Evolutionary conservation across 1,140 invertebrate genomes (phyloP), one percentile per base, ranked within the genome.

Genomic region (Pantala flavescens): DNA sequence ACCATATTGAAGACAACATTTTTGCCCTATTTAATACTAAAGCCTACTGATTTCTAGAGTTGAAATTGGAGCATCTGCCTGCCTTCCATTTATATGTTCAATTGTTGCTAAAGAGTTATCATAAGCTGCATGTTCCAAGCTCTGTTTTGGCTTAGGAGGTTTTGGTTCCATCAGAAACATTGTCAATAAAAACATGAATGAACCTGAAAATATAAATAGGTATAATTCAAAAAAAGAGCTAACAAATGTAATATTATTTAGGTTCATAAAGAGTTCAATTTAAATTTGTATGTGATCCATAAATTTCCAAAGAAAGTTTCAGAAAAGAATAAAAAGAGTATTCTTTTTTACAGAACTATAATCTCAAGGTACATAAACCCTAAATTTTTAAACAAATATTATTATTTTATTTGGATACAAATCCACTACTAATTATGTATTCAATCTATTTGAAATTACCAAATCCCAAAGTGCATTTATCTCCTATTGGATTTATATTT

Each of bases 101-200:
- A 63, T 63, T 63, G 49, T 63, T 14, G 49, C 49, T 21, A 63
- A 21, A 21, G 16, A 7, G 24, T 72, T 72, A 11, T 72, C 71
- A 42, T 72, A 72, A 16, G 71, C 71, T 23, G 71, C 71, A 28
- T 72, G 49, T 21, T 63, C 49, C 49, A 63, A 12, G 49, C 12
- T 21, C 16, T 63, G 49, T 14, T 49, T 24, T 71, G 70, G 23
- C 21, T 71, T 75, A 19, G 75, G 43, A n/a, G 81, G 78, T 7
- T 85, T 83, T 2, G 86, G 87, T 71, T 88, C 88, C 89, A 91
- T 90, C 10, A 90, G 81, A 82, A 90, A 90, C 84, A 90, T 89
- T 14, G 89, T 90, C 0, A 88, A 79, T 72, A 91, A 84, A 83
- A 91, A 91, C 80, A 91, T 84, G 42, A 90, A 84, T 71, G 89